Base-by-base conservation (phyloP, 2,888 invertebrate species). In the Orchestes rusci region DNA sequence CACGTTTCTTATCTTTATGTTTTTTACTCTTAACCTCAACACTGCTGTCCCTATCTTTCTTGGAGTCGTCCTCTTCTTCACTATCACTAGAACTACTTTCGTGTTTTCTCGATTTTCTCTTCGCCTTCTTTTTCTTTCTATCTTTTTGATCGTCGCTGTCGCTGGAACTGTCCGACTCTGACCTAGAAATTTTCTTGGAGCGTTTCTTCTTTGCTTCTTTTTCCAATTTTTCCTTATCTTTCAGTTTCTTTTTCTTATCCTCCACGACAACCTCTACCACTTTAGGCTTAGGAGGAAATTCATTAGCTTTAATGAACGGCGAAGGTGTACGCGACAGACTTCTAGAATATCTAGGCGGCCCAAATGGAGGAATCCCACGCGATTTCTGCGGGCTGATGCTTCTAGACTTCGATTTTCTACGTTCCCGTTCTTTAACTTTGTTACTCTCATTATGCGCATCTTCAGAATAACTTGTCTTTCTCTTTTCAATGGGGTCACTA, bases 241-340 rank as follows among this genome's bases (percentile, higher is more conserved):
- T 13, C 68, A 60, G 74, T 70, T 36, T 20, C 73, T 48, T 19
- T 68, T 61, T 74, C 70, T 64, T 73, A 70, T 49, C 71, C 59
- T 52, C 74, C 63, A 47, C 68, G 64, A 57, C 74, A 65, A 55
- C 71, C 8, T 50, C 50, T 19, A 54, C 43, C 39, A 53, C 53
- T 13, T 58, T 72, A 16, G 33, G 15, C 72, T 64, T 76, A 68
- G 58, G 64, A 12, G 68, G 77, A 35, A 77, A 73, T 63, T 79
- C 79, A 52, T 77, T 73, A 54, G 76, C 76, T 57, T 83, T 83
- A 50, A 87, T 79, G 67, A 89, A 88, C 31, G 89, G 88, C 12
- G 89, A 88, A 10, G 89, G 88, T 1, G 88, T 89, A 51, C 88
- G 76, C n/a, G 89, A 89, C 31, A 87, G 72, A 60, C 87, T 88